phyloP scores from a whole-genome alignment of 2,888 invertebrate genomes.

The Pyrochroa serraticornis region DNA sequence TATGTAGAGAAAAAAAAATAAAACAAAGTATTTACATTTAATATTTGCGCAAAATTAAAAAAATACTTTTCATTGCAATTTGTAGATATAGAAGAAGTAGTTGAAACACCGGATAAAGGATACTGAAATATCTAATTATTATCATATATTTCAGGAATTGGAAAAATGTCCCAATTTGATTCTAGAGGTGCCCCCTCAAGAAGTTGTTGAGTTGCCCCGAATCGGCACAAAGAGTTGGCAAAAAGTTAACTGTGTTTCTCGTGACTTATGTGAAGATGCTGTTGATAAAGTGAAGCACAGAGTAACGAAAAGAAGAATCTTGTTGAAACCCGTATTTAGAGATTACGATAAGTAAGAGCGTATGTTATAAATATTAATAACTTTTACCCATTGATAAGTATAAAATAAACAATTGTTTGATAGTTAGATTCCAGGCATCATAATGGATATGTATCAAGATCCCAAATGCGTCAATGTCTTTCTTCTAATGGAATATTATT shows the following conservation, averaged over 20 bases:
- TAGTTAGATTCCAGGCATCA: conserved; percentile 61
- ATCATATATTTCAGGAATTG: conserved; percentile 51
- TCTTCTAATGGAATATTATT: conserved; percentile 71
- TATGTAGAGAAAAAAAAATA: too few relatives aligned
- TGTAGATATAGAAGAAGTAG: too few relatives aligned
- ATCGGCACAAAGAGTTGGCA: conserved; percentile 62
- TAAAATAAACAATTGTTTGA: too few relatives aligned
- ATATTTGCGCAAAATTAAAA: too few relatives aligned
- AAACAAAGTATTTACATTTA: too few relatives aligned
- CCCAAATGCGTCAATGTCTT: conserved; percentile 74
- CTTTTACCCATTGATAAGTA: too few relatives aligned
- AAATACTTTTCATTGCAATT: too few relatives aligned
- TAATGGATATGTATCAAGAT: conserved; percentile 73
- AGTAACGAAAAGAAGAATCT: conserved; percentile 66
- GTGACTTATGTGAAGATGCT: conserved; percentile 67
- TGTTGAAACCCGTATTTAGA: conserved; percentile 71
- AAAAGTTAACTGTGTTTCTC: conserved; percentile 45
- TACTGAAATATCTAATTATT: neutral
- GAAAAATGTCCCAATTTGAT: conserved; percentile 71
- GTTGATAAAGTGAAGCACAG: conserved; percentile 68
- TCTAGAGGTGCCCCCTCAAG: conserved; percentile 63
- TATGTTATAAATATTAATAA: too few relatives aligned
- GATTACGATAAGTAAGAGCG: conserved; percentile 70
- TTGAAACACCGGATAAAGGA: too few relatives aligned
- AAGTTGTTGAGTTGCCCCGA: conserved; percentile 59